Conservation (phyloP, 1,140 invertebrate genomes). For the Sitodiplosis mosellana region DNA sequence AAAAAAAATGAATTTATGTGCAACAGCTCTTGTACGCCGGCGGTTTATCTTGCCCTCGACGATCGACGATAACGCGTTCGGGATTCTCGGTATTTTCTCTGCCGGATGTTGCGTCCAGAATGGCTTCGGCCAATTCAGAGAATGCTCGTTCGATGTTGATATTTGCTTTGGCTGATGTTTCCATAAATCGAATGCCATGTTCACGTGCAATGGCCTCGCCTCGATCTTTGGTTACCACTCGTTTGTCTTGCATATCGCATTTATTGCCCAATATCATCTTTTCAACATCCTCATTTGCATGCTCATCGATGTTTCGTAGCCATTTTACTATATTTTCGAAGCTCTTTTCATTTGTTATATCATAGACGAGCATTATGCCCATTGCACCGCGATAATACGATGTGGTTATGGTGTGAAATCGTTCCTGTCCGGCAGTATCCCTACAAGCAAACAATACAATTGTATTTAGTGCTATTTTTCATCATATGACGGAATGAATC, state of each 20-base stretch:
- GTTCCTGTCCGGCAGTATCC: constrained; percentile 83
- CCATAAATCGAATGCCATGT: constrained; percentile 94
- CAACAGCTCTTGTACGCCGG: constrained; percentile 24
- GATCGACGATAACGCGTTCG: constrained; percentile 44
- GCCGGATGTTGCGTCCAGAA: constrained; percentile 68
- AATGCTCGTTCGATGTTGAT: constrained; percentile 97
- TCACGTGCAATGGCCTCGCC: constrained; percentile 91
- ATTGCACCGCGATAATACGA: constrained; percentile 95
- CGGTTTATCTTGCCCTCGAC: constrained; percentile 28
- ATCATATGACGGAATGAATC: not conserved
- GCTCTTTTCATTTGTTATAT: constrained; percentile 95
- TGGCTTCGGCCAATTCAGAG: constrained; percentile 90
- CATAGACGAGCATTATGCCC: constrained; percentile 98
- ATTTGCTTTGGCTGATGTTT: constrained; percentile 96
- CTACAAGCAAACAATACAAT: too few relatives aligned
- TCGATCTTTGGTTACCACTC: constrained; percentile 75
- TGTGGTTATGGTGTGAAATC: constrained; percentile 94
- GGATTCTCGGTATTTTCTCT: constrained; percentile 43
- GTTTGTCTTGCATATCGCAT: constrained; percentile 96
- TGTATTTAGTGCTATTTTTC: not conserved
- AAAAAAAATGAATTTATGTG: constrained; percentile 12
- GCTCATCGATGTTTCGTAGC: constrained; percentile 97
- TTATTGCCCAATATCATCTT: constrained; percentile 99
- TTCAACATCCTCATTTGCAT: constrained; percentile 98
- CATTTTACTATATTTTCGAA: constrained; percentile 99